Evolutionary conservation across 37 sponge, comb jelly and placozoan genomes (phyloP).

Genomic region (Trichoplax adhaerens): DNA sequence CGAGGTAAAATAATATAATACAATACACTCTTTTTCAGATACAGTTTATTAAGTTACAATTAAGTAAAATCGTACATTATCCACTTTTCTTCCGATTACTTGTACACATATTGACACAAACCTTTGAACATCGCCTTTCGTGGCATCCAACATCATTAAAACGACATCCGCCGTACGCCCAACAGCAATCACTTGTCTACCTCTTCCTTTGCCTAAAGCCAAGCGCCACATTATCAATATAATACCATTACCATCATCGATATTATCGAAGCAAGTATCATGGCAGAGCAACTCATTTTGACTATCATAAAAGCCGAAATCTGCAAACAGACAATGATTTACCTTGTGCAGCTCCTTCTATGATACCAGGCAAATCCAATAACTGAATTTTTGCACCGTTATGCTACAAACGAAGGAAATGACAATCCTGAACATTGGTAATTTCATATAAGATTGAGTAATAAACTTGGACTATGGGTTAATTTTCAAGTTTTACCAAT

Average conservation of each 20-base stretch:
- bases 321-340: too few relatives aligned
- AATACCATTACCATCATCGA: background rate
- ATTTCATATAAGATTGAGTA: too few relatives aligned
- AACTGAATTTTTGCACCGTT: conserved; percentile 87
- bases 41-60: background rate
- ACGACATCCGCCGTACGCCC: conserved; percentile 93
- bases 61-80: too few relatives aligned
- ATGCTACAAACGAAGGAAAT: conserved; percentile 22
- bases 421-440: background rate
- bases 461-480: too few relatives aligned
- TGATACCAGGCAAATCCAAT: conserved; percentile 94
- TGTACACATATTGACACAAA: conserved; percentile 9
- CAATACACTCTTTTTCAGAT: conserved; percentile 2
- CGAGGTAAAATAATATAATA: conserved; percentile 3
- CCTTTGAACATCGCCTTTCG: conserved; percentile 64
- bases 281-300: too few relatives aligned
- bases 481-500: too few relatives aligned
- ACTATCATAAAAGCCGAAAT: too few relatives aligned
- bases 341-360: conserved; percentile 76
- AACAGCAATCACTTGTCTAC: conserved; percentile 98
- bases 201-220: conserved; percentile 66
- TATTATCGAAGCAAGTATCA: background rate
- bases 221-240: too few relatives aligned
- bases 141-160: conserved; percentile 97
- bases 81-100: background rate